Evolutionary conservation across 2,797 vertebrate genomes (phyloP).

Genomic region (Tangara arthus): DNA sequence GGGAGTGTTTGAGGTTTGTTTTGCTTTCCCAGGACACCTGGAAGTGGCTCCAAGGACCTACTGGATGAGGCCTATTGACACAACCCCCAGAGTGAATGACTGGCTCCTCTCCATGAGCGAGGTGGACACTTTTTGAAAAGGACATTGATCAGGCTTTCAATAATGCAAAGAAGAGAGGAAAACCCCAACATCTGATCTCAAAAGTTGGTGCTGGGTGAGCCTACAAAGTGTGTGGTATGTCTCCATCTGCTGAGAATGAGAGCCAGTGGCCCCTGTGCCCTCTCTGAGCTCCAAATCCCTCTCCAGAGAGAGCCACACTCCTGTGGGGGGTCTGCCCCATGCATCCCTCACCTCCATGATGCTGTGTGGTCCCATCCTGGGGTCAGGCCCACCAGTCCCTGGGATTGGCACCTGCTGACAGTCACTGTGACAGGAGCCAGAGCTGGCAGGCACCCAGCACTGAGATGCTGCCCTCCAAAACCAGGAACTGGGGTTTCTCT

Average conservation of each 20-base stretch:
- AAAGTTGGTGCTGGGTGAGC: background rate
- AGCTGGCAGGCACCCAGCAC: background rate
- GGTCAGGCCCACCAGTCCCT: background rate
- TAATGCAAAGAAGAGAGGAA: background rate
- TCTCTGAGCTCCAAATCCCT: background rate
- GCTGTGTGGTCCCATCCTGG: background rate
- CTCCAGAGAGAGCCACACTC: background rate
- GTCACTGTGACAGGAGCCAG: fast-evolving
- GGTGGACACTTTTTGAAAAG: fast-evolving
- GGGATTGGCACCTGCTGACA: background rate
- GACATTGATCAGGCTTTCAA: background rate
- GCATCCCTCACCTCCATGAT: fast-evolving
- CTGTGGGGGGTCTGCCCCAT: background rate
- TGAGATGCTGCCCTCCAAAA: background rate
- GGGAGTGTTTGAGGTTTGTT: background rate
- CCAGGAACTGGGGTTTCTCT: background rate
- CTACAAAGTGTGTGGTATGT: conserved; percentile 11
- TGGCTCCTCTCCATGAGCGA: background rate
- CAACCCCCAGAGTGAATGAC: fast-evolving
- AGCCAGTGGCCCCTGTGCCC: background rate
- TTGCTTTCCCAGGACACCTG: background rate
- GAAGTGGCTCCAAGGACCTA: background rate
- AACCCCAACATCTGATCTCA: background rate
- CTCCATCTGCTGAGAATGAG: conserved; percentile 46
- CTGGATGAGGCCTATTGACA: background rate